These are phyloP conservation scores for Esox lucius DNA, from an alignment of 2,797 vertebrate species.

Conservation along the genomic window DNA sequence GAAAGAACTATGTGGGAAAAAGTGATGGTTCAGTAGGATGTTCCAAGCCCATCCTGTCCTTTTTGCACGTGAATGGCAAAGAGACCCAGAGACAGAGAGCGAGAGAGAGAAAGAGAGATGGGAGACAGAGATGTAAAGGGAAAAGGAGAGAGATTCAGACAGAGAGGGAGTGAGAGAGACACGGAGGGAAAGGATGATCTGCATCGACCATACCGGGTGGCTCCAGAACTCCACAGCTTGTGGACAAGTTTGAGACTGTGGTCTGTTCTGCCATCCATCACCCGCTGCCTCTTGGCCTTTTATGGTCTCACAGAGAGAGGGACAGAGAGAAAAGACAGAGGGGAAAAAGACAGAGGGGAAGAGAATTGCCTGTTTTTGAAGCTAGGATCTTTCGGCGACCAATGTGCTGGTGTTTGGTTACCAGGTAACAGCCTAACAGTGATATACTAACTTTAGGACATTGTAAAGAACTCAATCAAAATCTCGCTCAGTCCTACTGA, in stretches of 20 bases:
- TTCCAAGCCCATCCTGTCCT: slow-evolving; percentile 9
- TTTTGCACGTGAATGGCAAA: slow-evolving; percentile 51
- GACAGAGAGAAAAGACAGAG: slow-evolving; percentile 13
- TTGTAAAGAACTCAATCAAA: slow-evolving; percentile 33
- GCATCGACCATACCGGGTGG: slow-evolving; percentile 32
- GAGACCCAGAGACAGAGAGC: no score
- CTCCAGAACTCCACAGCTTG: slow-evolving; percentile 41
- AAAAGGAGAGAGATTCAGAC: no score
- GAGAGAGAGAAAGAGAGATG: no score
- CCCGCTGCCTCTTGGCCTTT: slow-evolving; percentile 54
- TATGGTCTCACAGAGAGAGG: slow-evolving; percentile 51
- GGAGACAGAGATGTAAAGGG: no score
- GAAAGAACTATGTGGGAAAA: slow-evolving; percentile 16
- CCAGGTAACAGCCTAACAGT: slow-evolving; percentile 40
- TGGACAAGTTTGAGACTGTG: slow-evolving; percentile 25
- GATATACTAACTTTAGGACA: slow-evolving; percentile 23
- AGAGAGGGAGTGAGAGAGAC: no score
- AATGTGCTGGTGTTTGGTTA: slow-evolving; percentile 52
- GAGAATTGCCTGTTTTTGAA: neutral
- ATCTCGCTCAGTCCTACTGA: slow-evolving; percentile 36
- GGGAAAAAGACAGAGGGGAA: slow-evolving; percentile 13
- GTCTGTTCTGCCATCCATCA: slow-evolving; percentile 53
- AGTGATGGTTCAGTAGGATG: slow-evolving; percentile 44
- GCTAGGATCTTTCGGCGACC: slow-evolving; percentile 1
- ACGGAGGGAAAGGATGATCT: no score